Percentiles rank a stretch among this genome's conserved stretches.
Evolutionary conservation across 2,888 invertebrate species (phyloP).

Genomic region (Embidobia sp.): DNA sequence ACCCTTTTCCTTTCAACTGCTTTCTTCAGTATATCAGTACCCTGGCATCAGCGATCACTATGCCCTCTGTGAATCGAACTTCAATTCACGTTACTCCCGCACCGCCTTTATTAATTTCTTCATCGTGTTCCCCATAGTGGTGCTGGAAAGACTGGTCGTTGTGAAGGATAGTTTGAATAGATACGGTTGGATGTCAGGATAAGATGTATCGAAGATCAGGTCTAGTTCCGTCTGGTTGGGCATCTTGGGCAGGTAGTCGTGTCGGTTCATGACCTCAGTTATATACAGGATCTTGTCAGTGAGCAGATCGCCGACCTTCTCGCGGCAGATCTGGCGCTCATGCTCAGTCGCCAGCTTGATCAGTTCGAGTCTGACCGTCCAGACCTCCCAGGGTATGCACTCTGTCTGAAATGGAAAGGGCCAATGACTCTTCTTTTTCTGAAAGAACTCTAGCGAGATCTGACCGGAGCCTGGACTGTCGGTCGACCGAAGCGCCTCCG

Average conservation of each 20-base stretch:
- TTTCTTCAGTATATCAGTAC: slow-evolving; percentile 3
- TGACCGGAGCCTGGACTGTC: slow-evolving; percentile 88
- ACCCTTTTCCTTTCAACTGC: too few relatives aligned
- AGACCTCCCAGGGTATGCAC: slow-evolving; percentile 98
- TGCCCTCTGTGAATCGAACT: slow-evolving; percentile 4
- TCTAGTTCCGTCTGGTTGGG: slow-evolving; percentile 96
- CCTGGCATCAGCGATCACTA: slow-evolving; percentile 14
- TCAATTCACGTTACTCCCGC: slow-evolving; percentile 49
- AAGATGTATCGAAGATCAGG: slow-evolving; percentile 96
- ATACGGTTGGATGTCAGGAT: slow-evolving; percentile 97
- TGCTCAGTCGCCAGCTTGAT: slow-evolving; percentile 92
- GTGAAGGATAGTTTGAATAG: slow-evolving; percentile 95
- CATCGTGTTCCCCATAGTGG: slow-evolving; percentile 93
- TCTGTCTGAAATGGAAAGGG: slow-evolving; percentile 89
- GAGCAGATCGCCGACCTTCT: slow-evolving; percentile 92
- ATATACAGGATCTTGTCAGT: slow-evolving; percentile 97
- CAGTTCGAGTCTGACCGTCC: slow-evolving; percentile 96
- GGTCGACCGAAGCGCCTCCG: slow-evolving; percentile 88
- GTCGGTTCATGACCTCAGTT: slow-evolving; percentile 96
- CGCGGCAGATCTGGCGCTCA: slow-evolving; percentile 92
- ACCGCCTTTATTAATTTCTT: slow-evolving; percentile 91
- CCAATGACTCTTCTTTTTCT: slow-evolving; percentile 94
- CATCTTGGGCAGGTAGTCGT: slow-evolving; percentile 98
- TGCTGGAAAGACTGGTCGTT: slow-evolving; percentile 88
- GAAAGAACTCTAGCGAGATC: slow-evolving; percentile 97